phyloP scores from a whole-genome alignment of 92 coral and sea anemone species.

The Palythoa grandis region DNA sequence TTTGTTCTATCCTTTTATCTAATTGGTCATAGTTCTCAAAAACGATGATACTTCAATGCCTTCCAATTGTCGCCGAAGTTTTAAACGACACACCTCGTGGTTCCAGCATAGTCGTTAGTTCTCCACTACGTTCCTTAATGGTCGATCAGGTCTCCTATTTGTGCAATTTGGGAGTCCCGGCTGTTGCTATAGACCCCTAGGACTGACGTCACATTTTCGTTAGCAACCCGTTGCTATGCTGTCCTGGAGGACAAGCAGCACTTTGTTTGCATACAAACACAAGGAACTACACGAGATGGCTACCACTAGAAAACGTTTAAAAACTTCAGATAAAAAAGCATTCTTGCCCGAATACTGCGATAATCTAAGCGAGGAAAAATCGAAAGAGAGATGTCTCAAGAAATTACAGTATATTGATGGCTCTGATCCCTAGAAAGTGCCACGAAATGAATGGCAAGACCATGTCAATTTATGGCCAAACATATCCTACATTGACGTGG shows the following conservation, averaged over 20 bases:
- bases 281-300: constrained; percentile 17
- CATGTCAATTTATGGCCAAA: constrained; percentile 53
- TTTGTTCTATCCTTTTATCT: too few relatives aligned
- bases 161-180: too few relatives aligned
- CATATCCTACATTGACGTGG: constrained; percentile 59
- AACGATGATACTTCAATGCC: too few relatives aligned
- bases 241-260: constrained; percentile 21
- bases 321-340: constrained; percentile 17
- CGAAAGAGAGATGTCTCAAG: constrained; percentile 32
- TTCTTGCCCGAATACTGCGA: constrained; percentile 33
- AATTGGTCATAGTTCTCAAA: too few relatives aligned
- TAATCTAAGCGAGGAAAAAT: constrained; percentile 22
- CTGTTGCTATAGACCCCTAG: neutral
- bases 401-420: constrained; percentile 15
- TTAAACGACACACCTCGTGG: too few relatives aligned
- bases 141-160: too few relatives aligned
- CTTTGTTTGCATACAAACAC: constrained; percentile 22
- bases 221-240: constrained; percentile 25
- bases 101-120: too few relatives aligned
- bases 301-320: constrained; percentile 22
- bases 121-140: too few relatives aligned
- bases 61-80: too few relatives aligned
- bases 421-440: constrained; percentile 56
- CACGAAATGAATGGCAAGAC: constrained; percentile 48
- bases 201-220: constrained; percentile 18